Percentiles rank a stretch among this genome's conserved stretches.
Conservation (phyloP, 2,888 invertebrate species). For the Amblyjoppa fuscipennis region DNA sequence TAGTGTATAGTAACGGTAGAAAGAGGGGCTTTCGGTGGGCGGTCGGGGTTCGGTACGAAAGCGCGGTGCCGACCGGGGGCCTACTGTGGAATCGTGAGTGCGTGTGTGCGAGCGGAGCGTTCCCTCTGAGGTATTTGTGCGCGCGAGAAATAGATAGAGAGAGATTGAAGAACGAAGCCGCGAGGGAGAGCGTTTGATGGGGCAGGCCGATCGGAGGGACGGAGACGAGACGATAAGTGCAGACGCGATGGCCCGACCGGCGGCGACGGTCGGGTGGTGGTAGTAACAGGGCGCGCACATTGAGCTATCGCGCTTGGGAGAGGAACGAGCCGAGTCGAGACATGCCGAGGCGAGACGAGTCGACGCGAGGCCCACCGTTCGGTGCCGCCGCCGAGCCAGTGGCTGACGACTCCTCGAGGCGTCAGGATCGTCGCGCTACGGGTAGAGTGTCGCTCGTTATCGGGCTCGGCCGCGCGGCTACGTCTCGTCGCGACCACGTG, state of each 20-base stretch:
- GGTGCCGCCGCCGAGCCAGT: constrained; percentile 76
- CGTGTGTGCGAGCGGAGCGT: constrained; percentile 37
- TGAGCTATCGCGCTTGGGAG: constrained; percentile 84
- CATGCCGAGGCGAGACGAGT: constrained; percentile 87
- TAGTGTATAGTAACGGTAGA: constrained; percentile 40
- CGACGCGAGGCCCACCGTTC: constrained; percentile 77
- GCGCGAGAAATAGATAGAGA: constrained; percentile 48
- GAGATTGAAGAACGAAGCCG: constrained; percentile 25
- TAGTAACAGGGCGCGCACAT: constrained; percentile 73
- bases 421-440: constrained; percentile 86
- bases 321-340: constrained; percentile 84
- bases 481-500: constrained; percentile 84
- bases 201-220: constrained; percentile 33
- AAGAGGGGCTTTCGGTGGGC: constrained; percentile 35
- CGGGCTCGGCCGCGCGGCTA: constrained; percentile 78
- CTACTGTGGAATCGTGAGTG: constrained; percentile 55
- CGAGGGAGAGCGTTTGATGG: constrained; percentile 6
- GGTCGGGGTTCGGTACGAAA: constrained; percentile 60
- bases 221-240: constrained; percentile 51
- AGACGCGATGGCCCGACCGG: constrained; percentile 20
- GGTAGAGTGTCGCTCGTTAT: constrained; percentile 85
- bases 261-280: constrained; percentile 2
- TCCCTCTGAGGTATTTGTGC: constrained; percentile 25
- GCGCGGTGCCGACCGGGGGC: constrained; percentile 53
- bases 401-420: constrained; percentile 83